Percentiles rank a stretch among this genome's conserved stretches.
Evolutionary conservation across 1,140 invertebrate genomes (phyloP).

Genomic region (Drosophila repletoides): DNA sequence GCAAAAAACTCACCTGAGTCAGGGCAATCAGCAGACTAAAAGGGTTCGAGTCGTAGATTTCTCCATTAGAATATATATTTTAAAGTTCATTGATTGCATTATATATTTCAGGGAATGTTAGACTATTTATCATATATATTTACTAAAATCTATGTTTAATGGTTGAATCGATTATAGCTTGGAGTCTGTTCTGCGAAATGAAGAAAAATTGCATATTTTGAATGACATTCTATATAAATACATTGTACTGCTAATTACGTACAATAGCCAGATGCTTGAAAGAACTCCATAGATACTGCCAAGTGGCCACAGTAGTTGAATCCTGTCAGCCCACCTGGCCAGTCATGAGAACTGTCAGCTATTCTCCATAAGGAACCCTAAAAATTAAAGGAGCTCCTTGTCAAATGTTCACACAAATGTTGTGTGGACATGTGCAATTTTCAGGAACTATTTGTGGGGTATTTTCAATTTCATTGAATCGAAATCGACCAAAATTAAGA

Average conservation of each 20-base stretch:
- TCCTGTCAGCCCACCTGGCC: slow-evolving; percentile 36
- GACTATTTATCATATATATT: too few species aligned
- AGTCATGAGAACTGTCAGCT: slow-evolving; percentile 23
- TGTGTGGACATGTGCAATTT: slow-evolving; percentile 76
- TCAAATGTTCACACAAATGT: slow-evolving; percentile 25
- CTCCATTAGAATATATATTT: too few species aligned
- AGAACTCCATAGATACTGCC: slow-evolving; percentile 4
- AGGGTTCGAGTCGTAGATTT: too few species aligned
- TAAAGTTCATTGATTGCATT: too few species aligned
- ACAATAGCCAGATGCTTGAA: slow-evolving; percentile 18
- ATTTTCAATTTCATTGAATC: slow-evolving; percentile 57
- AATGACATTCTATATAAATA: too few species aligned
- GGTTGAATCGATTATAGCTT: too few species aligned
- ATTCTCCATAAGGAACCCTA: background rate
- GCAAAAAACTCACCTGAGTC: too few species aligned
- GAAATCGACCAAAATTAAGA: slow-evolving; percentile 69
- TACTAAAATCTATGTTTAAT: too few species aligned
- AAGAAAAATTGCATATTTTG: too few species aligned
- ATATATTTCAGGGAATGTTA: too few species aligned
- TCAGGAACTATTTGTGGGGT: slow-evolving; percentile 73
- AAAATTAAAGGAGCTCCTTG: slow-evolving; percentile 12
- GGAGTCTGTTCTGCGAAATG: too few species aligned
- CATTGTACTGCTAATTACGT: background rate
- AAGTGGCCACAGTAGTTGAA: slow-evolving; percentile 36
- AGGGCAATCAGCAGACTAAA: too few species aligned